A percentile compares a stretch with the other conserved stretches of the same genome.
These are phyloP conservation scores for Hylia prasina DNA, from an alignment of 2,113 vertebrate species.

Conservation along the genomic window DNA sequence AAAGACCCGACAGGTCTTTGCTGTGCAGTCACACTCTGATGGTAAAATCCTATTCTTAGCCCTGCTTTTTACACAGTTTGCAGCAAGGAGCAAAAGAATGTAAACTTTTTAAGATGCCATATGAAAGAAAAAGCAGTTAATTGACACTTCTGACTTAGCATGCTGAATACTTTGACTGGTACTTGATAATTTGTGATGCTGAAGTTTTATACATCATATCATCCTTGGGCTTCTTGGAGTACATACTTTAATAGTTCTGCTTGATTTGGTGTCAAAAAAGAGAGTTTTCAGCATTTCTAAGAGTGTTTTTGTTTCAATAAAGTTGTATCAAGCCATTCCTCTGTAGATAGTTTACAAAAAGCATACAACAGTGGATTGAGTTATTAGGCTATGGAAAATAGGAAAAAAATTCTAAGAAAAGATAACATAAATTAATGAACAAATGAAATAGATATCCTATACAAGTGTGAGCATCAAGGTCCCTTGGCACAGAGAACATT, in stretches of 20 bases:
- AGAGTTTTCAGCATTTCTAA: not conserved
- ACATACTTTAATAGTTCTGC: not conserved
- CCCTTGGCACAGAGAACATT: not conserved
- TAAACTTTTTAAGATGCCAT: not conserved
- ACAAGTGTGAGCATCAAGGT: not conserved
- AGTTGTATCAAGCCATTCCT: not conserved
- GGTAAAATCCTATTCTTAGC: not conserved
- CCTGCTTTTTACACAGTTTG: not conserved
- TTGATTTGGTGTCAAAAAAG: not conserved
- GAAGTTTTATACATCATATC: not conserved
- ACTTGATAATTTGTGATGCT: not conserved
- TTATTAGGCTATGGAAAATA: not conserved
- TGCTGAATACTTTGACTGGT: not conserved
- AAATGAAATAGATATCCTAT: not conserved
- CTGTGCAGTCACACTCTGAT: not conserved
- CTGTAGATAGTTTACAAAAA: not conserved
- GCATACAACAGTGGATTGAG: not conserved
- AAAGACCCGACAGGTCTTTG: not conserved
- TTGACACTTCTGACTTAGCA: not conserved
- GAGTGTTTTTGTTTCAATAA: not conserved
- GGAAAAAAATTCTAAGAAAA: not conserved
- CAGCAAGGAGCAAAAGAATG: not conserved
- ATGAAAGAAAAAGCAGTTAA: not conserved
- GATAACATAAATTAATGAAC: not conserved
- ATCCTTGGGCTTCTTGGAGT: not conserved